These are phyloP conservation scores for Capitella teleta DNA, from an alignment of 1,140 invertebrate genomes.

Conservation along the genomic window DNA sequence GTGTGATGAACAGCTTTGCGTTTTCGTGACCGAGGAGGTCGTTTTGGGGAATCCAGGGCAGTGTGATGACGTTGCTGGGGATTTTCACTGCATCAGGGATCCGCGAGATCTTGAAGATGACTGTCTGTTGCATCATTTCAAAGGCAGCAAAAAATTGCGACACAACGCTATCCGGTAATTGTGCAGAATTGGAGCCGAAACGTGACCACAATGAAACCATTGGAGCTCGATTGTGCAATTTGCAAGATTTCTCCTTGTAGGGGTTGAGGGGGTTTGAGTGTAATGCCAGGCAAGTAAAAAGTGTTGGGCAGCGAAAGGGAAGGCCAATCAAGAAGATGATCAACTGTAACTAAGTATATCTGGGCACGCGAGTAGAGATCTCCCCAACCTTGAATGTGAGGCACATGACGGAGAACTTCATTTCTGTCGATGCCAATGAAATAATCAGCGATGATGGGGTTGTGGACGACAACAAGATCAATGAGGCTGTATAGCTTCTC, in stretches of 20 bases:
- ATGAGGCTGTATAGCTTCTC: too few species aligned
- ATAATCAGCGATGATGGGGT: too few species aligned
- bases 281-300: not conserved
- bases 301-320: constrained; percentile 1
- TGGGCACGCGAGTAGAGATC: not conserved
- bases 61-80: constrained; percentile 50
- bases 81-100: constrained; percentile 13
- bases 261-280: not conserved
- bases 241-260: too few species aligned
- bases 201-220: too few species aligned
- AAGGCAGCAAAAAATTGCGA: not conserved
- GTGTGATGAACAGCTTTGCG: constrained; percentile 20
- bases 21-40: constrained; percentile 17
- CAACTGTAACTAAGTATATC: not conserved
- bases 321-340: not conserved
- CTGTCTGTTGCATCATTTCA: not conserved
- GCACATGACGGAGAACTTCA: too few species aligned
- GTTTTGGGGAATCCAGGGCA: constrained; percentile 59
- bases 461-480: too few species aligned
- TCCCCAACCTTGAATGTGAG: not conserved
- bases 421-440: too few species aligned
- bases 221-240: too few species aligned
- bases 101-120: not conserved
- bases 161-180: too few species aligned
- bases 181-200: too few species aligned